Percentiles rank a stretch among this genome's conserved stretches.
phyloP scores from a whole-genome alignment of 2,113 vertebrate species.

The Ptilorrhoa leucosticta region DNA sequence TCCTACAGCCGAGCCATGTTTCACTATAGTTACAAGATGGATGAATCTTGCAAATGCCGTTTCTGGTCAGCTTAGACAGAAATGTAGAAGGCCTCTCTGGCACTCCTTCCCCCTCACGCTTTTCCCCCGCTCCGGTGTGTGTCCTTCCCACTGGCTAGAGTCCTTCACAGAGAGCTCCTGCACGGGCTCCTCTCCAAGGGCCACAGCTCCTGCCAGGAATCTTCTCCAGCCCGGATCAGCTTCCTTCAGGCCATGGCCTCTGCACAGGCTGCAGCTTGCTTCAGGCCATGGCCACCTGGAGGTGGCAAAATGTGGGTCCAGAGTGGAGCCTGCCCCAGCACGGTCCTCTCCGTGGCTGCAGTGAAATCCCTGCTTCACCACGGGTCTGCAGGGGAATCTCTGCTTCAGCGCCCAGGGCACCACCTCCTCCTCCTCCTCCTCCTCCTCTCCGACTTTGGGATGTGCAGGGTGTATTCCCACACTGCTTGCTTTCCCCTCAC shows the following conservation, averaged over 20 bases:
- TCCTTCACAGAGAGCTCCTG: neutral
- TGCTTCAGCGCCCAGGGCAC: accelerated
- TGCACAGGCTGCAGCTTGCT: neutral
- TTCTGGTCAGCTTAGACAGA: neutral
- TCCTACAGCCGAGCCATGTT: neutral
- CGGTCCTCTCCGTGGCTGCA: accelerated
- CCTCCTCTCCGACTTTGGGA: neutral
- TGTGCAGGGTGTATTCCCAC: neutral
- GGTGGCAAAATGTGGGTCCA: neutral
- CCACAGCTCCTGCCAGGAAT: neutral
- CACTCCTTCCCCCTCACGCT: neutral
- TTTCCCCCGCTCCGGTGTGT: neutral
- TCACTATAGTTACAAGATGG: neutral
- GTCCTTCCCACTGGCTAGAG: neutral
- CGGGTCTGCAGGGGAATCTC: neutral
- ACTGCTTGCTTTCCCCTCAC: neutral
- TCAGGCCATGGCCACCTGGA: neutral
- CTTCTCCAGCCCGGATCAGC: neutral
- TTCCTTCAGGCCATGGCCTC: neutral
- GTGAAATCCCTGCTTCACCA: neutral
- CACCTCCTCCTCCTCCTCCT: neutral
- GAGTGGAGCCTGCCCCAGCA: neutral
- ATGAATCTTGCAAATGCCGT: neutral
- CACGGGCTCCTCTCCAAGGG: neutral
- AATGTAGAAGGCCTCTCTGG: neutral